Evolutionary conservation across 1,140 invertebrate species (phyloP).

Genomic region (Heterodera carotae): DNA sequence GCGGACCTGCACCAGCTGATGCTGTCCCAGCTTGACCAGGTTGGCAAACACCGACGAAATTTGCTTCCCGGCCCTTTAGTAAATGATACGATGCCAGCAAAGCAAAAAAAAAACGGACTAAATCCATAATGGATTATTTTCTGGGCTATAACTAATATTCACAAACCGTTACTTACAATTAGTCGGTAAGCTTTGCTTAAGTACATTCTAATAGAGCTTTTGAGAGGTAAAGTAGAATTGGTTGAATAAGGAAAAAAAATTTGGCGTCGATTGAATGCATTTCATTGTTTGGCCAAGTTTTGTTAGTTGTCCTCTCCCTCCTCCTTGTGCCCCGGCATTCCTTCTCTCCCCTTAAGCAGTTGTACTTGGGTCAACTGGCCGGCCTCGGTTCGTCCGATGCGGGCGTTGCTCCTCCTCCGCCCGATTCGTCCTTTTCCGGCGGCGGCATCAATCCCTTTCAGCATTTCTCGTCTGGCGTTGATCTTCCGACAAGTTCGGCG

Average conservation of each 20-base stretch:
- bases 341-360: slow-evolving; percentile 6
- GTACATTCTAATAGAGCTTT: too few species aligned
- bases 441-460: neutral
- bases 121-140: too few species aligned
- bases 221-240: too few species aligned
- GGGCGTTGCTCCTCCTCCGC: neutral
- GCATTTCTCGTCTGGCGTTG: neutral
- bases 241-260: too few species aligned
- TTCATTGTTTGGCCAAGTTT: too few species aligned
- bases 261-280: too few species aligned
- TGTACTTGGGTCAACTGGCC: slow-evolving; percentile 17
- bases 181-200: too few species aligned
- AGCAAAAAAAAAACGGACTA: neutral
- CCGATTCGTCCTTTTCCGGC: slow-evolving; percentile 1
- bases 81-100: neutral
- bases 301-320: neutral
- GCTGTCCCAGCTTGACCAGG: slow-evolving; percentile 26
- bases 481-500: slow-evolving; percentile 8
- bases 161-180: too few species aligned
- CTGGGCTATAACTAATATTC: too few species aligned
- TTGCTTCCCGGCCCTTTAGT: neutral
- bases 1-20: slow-evolving; percentile 27
- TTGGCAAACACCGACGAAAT: neutral
- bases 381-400: slow-evolving; percentile 3
- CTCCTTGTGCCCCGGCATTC: neutral